Evolutionary conservation across 1,140 invertebrate species (phyloP).

Genomic region (Macrobrachium nipponense): DNA sequence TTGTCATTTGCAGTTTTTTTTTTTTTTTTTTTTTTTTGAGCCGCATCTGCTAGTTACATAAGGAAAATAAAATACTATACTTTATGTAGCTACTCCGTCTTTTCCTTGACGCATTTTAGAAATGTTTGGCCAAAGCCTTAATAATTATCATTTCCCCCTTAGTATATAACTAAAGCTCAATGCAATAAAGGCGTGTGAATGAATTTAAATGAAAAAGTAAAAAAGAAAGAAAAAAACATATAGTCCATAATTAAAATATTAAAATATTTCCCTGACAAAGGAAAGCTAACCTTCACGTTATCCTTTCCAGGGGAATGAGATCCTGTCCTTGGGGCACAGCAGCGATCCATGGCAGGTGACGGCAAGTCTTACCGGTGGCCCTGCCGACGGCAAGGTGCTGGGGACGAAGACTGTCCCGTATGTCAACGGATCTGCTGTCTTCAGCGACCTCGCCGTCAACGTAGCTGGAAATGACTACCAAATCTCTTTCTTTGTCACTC

Average conservation of each 20-base stretch:
- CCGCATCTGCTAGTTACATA: too few relatives aligned
- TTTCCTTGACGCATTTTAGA: too few relatives aligned
- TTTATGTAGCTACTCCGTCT: too few relatives aligned
- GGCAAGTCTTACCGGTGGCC: background rate
- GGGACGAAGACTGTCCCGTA: conserved; percentile 2
- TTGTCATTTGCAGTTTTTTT: too few relatives aligned
- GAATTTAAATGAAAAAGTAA: background rate
- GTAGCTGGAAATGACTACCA: background rate
- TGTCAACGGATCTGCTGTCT: background rate
- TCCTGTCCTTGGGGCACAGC: background rate
- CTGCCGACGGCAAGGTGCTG: background rate
- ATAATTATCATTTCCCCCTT: too few relatives aligned
- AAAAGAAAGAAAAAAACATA: background rate
- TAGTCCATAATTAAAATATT: too few relatives aligned
- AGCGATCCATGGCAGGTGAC: background rate
- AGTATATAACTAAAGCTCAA: too few relatives aligned
- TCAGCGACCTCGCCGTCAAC: background rate
- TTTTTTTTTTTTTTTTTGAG: too few relatives aligned
- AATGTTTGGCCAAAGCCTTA: too few relatives aligned
- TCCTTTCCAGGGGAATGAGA: background rate
- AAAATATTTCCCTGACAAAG: background rate
- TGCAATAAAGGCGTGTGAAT: background rate
- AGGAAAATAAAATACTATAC: too few relatives aligned
- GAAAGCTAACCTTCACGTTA: background rate
- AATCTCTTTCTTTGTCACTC: background rate